These are phyloP conservation scores for Dysmachus trigonus DNA, from an alignment of 2,888 invertebrate genomes.

Conservation along the genomic window DNA sequence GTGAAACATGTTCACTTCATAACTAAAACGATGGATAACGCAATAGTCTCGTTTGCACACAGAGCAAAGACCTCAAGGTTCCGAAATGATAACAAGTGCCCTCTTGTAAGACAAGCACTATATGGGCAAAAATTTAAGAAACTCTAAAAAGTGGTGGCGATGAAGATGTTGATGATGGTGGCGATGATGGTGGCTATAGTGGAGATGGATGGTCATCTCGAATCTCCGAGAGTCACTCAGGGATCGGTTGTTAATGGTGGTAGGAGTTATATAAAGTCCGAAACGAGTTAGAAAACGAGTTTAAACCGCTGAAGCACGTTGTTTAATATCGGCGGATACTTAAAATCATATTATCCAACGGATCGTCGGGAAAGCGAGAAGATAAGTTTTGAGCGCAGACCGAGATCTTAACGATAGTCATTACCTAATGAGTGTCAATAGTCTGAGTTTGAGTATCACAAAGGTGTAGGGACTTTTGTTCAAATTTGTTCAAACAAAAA, in stretches of 20 bases:
- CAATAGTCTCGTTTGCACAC: neutral
- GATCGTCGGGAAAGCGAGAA: neutral
- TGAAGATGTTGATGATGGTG: neutral
- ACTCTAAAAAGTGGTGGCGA: neutral
- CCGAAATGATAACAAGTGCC: neutral
- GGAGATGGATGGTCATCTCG: neutral
- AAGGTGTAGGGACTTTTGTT: neutral
- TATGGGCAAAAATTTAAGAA: neutral
- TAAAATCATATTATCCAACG: neutral
- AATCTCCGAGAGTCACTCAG: neutral
- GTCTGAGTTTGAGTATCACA: neutral
- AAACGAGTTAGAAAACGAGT: slow-evolving; percentile 37
- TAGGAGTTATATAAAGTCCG: slow-evolving; percentile 40
- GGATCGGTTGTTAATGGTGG: slow-evolving; percentile 11
- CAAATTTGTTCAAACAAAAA: slow-evolving; percentile 11
- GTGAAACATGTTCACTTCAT: neutral
- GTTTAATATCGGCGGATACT: neutral
- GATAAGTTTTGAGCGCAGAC: neutral
- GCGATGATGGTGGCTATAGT: neutral
- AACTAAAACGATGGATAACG: neutral
- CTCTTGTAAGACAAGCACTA: neutral
- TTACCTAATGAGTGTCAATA: slow-evolving; percentile 36
- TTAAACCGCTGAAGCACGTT: slow-evolving; percentile 21
- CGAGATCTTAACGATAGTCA: neutral
- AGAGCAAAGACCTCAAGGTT: neutral